Evolutionary conservation across 1,140 invertebrate species (phyloP).

Genomic region (Drosophila pandora): DNA sequence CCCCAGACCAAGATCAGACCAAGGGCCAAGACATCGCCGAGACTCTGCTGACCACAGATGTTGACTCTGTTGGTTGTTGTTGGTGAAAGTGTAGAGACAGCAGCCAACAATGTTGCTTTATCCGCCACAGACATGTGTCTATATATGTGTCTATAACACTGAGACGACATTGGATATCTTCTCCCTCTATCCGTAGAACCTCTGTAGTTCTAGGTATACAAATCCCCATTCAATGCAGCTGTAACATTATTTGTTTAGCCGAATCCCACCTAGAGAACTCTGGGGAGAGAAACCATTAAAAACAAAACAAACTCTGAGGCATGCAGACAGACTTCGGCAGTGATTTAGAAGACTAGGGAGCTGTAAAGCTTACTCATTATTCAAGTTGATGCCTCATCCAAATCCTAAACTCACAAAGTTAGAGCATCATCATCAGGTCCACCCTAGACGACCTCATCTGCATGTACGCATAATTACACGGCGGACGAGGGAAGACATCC

Average conservation of each 20-base stretch:
- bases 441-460: conserved; percentile 50
- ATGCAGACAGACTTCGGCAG: conserved; percentile 10
- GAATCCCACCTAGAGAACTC: conserved; percentile 52
- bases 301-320: conserved; percentile 10
- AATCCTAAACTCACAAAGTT: conserved; percentile 4
- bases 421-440: conserved; percentile 10
- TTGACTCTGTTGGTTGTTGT: conserved; percentile 24
- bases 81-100: conserved; percentile 76
- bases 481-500: conserved; percentile 2
- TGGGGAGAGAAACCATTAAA: conserved; percentile 1
- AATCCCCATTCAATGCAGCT: conserved; percentile 41
- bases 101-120: conserved; percentile 33
- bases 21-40: conserved; percentile 42
- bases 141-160: conserved; percentile 19
- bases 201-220: conserved; percentile 4
- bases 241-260: conserved; percentile 64
- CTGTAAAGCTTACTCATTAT: neutral
- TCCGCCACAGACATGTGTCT: conserved; percentile 59
- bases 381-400: neutral
- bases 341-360: conserved; percentile 16
- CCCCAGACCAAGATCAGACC: conserved; percentile 24
- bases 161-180: conserved; percentile 37
- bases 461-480: conserved; percentile 72
- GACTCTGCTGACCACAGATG: conserved; percentile 68
- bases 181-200: neutral